These are phyloP conservation scores for Brienomyrus longianalis DNA, from an alignment of 2,113 vertebrate species.

Conservation along the genomic window DNA sequence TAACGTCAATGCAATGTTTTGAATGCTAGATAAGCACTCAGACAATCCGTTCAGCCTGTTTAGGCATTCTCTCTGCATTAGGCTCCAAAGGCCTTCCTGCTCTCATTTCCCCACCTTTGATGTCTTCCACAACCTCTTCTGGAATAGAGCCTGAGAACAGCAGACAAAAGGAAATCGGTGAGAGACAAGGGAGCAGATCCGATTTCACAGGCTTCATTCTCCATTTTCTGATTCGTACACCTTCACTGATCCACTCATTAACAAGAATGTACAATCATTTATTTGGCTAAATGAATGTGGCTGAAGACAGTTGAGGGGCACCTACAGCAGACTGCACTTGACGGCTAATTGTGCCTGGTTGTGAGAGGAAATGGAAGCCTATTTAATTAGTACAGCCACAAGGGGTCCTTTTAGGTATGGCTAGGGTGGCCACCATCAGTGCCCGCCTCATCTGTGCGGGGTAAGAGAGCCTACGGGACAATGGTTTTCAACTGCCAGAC, in stretches of 20 bases:
- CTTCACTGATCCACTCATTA: not conserved
- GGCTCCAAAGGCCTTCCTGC: not conserved
- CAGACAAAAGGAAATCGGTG: not conserved
- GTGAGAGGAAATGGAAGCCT: not conserved
- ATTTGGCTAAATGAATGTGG: not conserved
- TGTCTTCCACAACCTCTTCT: constrained; percentile 90
- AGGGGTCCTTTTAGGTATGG: not conserved
- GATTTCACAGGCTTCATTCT: not conserved
- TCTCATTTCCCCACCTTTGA: constrained; percentile 72
- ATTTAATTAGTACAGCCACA: not conserved
- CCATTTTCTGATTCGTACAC: not conserved
- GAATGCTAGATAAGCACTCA: not conserved
- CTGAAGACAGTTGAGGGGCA: not conserved
- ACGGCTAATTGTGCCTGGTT: not conserved
- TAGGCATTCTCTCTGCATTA: not conserved
- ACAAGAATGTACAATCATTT: not conserved
- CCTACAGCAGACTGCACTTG: not conserved
- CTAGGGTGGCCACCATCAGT: not conserved
- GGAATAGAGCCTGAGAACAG: constrained; percentile 69
- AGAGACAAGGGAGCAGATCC: not conserved
- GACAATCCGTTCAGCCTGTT: not conserved
- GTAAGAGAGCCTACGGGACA: not conserved
- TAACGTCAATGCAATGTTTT: not conserved
- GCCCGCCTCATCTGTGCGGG: not conserved
- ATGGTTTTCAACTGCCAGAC: not conserved